Base-by-base conservation (phyloP, 2,113 vertebrate genomes). In the Paraplagusia blochii region DNA sequence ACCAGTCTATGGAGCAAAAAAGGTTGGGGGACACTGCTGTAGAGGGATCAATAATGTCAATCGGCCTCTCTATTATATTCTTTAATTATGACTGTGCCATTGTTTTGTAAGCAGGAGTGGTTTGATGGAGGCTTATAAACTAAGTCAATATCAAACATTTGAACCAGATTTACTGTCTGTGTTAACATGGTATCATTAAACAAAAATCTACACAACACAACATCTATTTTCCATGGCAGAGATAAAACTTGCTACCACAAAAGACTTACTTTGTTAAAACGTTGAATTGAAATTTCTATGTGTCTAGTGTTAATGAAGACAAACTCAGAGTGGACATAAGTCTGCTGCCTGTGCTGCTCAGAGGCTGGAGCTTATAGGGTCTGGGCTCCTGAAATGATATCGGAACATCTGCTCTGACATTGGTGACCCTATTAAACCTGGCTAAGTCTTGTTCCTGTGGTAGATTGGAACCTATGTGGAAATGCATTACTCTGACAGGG, bases 101-200 rank as follows among this genome's bases (percentile, higher is more conserved):
- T n/a, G n/a, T n/a, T n/a, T n/a, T n/a, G n/a, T n/a, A n/a, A n/a
- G n/a, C 22, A 29, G 22, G 22, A 29, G 2, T 29, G 22, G 22
- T 29, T 6, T 29, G 39, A 42, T 36, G 44, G 58, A 33, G 16
- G 15, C 43, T n/a, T 16, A 4, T 6, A 15, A 58, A 7, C n/a
- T 8, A 4, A 38, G 35, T 56, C 54, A 19, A 44, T 69, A 19
- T 29, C 22, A 29, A 29, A 29, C 22, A 29, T 29, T 2, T 29
- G 3, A 2, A 29, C 2, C 22, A 29, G 22, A 29, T 6, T 65
- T 52, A 65, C 64, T 54, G 60, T 50, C 33, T 1, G 48, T 58
- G 60, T 72, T 66, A 58, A 65, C 62, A 63, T 44, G 57, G 49
- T 36, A 51, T 63, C 58, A 65, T 40, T 0, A 2, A 54, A 53